A percentile compares a stretch with the other conserved stretches of the same genome.
These are phyloP conservation scores for Pluvianellus socialis DNA, from an alignment of 2,113 vertebrate genomes.

Conservation along the genomic window DNA sequence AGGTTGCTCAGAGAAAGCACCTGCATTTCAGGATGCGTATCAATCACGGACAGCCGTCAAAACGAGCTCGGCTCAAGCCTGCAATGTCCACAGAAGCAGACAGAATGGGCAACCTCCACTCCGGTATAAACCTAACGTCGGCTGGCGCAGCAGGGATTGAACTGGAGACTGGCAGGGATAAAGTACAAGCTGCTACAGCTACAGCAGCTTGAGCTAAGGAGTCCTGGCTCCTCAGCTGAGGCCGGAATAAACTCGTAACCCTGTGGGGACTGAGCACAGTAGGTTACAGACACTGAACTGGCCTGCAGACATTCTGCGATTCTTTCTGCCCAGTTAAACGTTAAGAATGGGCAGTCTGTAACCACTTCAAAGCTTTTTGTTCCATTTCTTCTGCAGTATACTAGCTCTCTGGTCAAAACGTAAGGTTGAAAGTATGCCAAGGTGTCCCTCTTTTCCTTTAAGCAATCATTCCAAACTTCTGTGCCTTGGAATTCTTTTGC, in stretches of 20 bases:
- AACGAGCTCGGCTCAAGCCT: not conserved
- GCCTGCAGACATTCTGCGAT: accelerated
- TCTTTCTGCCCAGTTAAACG: not conserved
- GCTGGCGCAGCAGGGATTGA: not conserved
- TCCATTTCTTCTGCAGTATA: not conserved
- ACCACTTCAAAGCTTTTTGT: not conserved
- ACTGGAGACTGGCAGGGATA: not conserved
- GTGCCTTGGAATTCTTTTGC: not conserved
- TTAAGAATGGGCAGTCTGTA: not conserved
- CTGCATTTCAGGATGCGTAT: not conserved
- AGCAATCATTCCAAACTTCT: not conserved
- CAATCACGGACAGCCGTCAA: accelerated
- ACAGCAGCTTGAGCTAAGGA: not conserved
- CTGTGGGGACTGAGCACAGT: not conserved
- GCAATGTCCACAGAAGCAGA: not conserved
- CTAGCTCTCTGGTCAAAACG: not conserved
- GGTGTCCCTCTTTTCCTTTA: not conserved
- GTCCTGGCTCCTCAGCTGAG: not conserved
- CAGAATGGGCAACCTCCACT: not conserved
- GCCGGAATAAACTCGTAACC: not conserved
- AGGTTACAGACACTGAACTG: not conserved
- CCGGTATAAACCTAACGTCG: not conserved
- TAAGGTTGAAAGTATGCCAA: not conserved
- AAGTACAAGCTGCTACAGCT: not conserved
- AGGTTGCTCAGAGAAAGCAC: not conserved